Evolutionary conservation across 1,140 invertebrate species (phyloP), one percentile per base, ranked within the genome.

Genomic region (Nymphalis io): DNA sequence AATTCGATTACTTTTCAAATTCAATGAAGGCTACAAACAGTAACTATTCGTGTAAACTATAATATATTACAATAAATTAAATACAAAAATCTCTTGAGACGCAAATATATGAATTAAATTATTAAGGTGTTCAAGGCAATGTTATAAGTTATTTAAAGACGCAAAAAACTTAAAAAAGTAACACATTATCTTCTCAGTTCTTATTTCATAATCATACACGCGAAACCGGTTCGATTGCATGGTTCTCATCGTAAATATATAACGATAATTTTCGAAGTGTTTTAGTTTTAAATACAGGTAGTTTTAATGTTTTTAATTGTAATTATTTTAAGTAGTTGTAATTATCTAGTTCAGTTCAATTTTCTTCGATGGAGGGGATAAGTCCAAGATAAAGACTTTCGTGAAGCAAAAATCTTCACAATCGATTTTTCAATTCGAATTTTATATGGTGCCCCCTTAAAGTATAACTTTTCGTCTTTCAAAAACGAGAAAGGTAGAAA

Each of bases 271-370:
- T 60, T 60, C 15, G 3, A 51, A 51, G 38, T 44, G 38, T 60
- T 60, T 60, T 60, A 60, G 38, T 60, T 42, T 15, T 21, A 60
- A 21, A 60, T 20, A 33, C 15, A 60, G 40, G 38, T 42, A 27
- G 42, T 60, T 21, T 16, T 60, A 44, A 60, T 44, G 33, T 60
- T 59, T 60, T 44, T 21, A 21, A 23, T 23, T 42, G 42, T 60
- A 60, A 27, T 59, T 40, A 18, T 59, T 59, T 16, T 55, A 55
- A 23, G 20, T 55, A 55, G 51, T n/a, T 59, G 6, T 59, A 59
- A 33, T 59, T 16, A 40, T 60, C 16, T 60, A 60, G 11, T 18
- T 38, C 38, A 39, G 27, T 38, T 12, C n/a, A n/a, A 33, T 8
- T 33, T 8, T 33, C 10, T 33, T 33, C 10, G 27, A 33, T 15